Evolutionary conservation across 1,140 invertebrate genomes (phyloP).

Genomic region (Physella acuta): DNA sequence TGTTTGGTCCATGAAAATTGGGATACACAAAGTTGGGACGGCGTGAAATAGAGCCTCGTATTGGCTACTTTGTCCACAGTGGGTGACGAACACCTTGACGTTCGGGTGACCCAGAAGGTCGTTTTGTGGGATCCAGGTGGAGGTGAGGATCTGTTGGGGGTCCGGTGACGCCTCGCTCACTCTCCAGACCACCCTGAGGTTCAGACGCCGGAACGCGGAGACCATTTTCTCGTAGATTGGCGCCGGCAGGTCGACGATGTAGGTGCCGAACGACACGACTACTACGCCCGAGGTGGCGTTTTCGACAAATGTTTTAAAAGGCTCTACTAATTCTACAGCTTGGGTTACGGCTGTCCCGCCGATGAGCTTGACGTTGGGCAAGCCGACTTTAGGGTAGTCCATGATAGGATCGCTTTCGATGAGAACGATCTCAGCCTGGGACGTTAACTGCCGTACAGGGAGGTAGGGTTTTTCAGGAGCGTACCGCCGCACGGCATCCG

Average conservation of each 20-base stretch:
- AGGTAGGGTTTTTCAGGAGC: conserved; percentile 22
- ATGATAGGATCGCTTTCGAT: conserved; percentile 33
- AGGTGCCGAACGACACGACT: conserved; percentile 35
- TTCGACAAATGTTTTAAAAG: conserved; percentile 28
- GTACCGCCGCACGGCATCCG: background rate
- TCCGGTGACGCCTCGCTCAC: conserved; percentile 13
- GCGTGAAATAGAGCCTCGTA: conserved; percentile 43
- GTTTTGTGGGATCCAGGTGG: conserved; percentile 31
- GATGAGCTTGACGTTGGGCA: conserved; percentile 37
- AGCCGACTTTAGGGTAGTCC: conserved; percentile 32
- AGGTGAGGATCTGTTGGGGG: conserved; percentile 16
- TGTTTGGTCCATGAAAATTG: conserved; percentile 59
- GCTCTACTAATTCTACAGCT: conserved; percentile 10
- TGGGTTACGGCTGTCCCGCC: conserved; percentile 31
- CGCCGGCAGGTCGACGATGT: conserved; percentile 18
- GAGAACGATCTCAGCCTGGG: conserved; percentile 27
- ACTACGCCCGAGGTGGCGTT: conserved; percentile 25
- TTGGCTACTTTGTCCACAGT: conserved; percentile 41
- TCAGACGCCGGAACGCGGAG: conserved; percentile 6
- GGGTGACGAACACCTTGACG: conserved; percentile 38
- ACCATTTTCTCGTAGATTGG: conserved; percentile 25
- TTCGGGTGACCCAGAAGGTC: conserved; percentile 26
- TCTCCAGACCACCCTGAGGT: conserved; percentile 20
- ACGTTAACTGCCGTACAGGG: background rate
- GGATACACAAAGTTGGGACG: conserved; percentile 66